Percentiles rank a stretch among this genome's conserved stretches.
These are phyloP conservation scores for Timema podura DNA, from an alignment of 2,888 invertebrate species.

Conservation along the genomic window DNA sequence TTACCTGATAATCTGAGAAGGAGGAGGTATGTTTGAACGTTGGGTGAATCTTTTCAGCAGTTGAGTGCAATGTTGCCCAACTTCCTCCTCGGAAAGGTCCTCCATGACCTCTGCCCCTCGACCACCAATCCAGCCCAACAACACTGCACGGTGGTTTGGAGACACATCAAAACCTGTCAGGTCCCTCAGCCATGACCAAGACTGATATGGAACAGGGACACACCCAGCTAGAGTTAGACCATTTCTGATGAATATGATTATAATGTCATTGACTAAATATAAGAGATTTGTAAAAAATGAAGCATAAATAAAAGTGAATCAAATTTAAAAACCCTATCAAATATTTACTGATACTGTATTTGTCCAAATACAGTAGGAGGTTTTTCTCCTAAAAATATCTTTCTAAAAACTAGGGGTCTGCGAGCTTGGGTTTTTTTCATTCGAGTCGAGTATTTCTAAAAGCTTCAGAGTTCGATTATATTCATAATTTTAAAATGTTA, in stretches of 20 bases:
- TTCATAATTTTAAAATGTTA: too few relatives aligned
- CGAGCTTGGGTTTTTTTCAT: too few relatives aligned
- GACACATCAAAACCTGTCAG: conserved; percentile 63
- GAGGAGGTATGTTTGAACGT: conserved; percentile 47
- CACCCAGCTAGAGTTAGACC: not conserved
- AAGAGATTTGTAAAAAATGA: too few relatives aligned
- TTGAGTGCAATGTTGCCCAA: conserved; percentile 51
- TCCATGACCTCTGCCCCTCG: conserved; percentile 57
- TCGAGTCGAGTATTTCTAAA: too few relatives aligned
- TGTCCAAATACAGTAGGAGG: too few relatives aligned
- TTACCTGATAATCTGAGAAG: conserved; percentile 49
- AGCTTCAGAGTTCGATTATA: too few relatives aligned
- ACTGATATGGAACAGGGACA: conserved; percentile 5
- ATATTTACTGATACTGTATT: too few relatives aligned
- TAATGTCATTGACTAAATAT: not conserved
- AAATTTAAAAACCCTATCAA: not conserved
- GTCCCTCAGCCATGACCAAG: conserved; percentile 51
- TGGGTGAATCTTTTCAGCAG: conserved; percentile 51
- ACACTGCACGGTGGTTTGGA: conserved; percentile 45
- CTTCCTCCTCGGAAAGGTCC: conserved; percentile 47
- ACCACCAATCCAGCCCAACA: conserved; percentile 65
- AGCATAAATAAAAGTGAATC: not conserved
- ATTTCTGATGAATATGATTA: not conserved
- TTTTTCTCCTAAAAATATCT: too few relatives aligned
- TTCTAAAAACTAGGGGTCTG: too few relatives aligned